Percentiles rank a stretch among this genome's conserved stretches.
Conservation (phyloP, 2,888 invertebrate species). For the Aleiodes alternator region DNA sequence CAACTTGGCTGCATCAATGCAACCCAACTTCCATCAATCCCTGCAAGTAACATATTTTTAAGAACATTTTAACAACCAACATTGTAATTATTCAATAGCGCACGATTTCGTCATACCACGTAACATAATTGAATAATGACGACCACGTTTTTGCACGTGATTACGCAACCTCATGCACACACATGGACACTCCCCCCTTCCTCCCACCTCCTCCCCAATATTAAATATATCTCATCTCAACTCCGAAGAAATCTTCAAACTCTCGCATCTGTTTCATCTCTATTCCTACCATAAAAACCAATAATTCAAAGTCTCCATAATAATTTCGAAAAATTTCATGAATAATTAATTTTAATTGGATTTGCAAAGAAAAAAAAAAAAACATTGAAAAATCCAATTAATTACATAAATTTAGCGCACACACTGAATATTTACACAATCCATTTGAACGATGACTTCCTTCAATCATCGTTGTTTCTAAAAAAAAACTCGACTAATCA, state of each 20-base stretch:
- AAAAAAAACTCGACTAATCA: conserved; percentile 23
- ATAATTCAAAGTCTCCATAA: too few relatives aligned
- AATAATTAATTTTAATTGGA: conserved; percentile 3
- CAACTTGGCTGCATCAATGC: conserved; percentile 3
- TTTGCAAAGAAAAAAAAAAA: background rate
- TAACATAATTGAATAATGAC: conserved; percentile 61
- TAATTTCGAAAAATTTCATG: too few relatives aligned
- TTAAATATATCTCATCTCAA: conserved; percentile 14
- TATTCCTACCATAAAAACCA: background rate
- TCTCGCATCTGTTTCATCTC: background rate
- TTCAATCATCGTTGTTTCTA: background rate
- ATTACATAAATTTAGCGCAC: too few relatives aligned
- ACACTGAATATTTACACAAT: too few relatives aligned
- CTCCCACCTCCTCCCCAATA: conserved; percentile 9
- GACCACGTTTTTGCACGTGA: conserved; percentile 57
- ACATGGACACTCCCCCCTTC: conserved; percentile 15
- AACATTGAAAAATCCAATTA: background rate
- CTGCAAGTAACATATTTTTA: conserved; percentile 22
- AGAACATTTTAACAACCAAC: conserved; percentile 51
- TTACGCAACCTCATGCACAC: conserved; percentile 55
- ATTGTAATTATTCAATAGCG: conserved; percentile 60
- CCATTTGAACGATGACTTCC: too few relatives aligned
- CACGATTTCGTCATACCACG: conserved; percentile 58
- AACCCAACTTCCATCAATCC: background rate
- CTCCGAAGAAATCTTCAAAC: conserved; percentile 12